Conservation (phyloP, 2,113 vertebrate genomes). For the Gracilinanus agilis region DNA sequence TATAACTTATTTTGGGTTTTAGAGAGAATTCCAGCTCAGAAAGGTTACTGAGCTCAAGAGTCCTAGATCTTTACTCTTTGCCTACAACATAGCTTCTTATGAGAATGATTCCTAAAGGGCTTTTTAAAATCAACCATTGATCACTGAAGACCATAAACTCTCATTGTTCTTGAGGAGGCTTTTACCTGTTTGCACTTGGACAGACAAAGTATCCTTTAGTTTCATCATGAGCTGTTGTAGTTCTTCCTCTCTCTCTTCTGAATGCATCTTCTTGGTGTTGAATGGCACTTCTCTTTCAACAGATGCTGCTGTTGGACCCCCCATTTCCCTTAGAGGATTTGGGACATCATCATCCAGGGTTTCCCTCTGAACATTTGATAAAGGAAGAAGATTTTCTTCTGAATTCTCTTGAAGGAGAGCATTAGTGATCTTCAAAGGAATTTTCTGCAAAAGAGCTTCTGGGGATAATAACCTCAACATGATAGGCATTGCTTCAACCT, state of each 20-base stretch:
- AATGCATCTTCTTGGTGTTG: constrained; percentile 29
- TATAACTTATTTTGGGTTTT: neutral
- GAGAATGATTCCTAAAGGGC: neutral
- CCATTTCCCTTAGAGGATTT: neutral
- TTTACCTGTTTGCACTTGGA: constrained; percentile 82
- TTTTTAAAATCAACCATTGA: constrained; percentile 5
- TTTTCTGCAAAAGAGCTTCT: constrained; percentile 26
- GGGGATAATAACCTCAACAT: constrained; percentile 10
- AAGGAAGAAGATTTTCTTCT: neutral
- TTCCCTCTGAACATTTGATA: neutral
- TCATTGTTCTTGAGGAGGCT: neutral
- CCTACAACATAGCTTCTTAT: neutral
- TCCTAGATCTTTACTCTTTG: neutral
- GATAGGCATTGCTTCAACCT: neutral
- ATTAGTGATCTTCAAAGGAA: neutral
- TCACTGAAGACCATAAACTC: neutral
- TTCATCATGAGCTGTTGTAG: constrained; percentile 83
- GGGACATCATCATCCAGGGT: neutral
- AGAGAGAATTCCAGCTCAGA: constrained; percentile 14
- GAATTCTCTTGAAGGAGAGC: constrained; percentile 46
- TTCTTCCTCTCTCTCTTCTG: constrained; percentile 66
- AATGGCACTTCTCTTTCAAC: neutral
- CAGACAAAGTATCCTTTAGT: constrained; percentile 82
- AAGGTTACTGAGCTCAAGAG: neutral
- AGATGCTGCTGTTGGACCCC: neutral